phyloP scores from a whole-genome alignment of 2,888 invertebrate genomes.

The Hyposoter didymator region DNA sequence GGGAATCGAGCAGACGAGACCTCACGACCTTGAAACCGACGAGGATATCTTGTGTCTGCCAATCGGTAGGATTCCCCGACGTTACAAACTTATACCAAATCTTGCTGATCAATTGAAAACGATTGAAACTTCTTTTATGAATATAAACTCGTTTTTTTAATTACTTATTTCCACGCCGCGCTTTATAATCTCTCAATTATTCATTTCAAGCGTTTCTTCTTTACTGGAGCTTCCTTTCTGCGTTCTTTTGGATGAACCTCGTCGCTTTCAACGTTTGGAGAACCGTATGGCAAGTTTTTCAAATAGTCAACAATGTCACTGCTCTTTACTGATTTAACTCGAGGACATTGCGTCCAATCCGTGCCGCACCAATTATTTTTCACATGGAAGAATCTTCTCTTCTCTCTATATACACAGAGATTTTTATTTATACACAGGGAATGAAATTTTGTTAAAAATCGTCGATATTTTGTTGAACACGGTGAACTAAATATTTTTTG shows the following conservation, averaged over 20 bases:
- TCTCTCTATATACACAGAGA: too few relatives aligned
- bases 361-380: too few relatives aligned
- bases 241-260: constrained; percentile 91
- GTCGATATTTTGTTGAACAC: too few relatives aligned
- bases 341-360: too few relatives aligned
- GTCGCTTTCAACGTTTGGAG: constrained; percentile 89
- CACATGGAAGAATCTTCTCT: too few relatives aligned
- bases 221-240: constrained; percentile 88
- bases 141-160: not conserved
- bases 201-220: constrained; percentile 85
- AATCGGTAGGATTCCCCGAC: constrained; percentile 83
- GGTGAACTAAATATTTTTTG: too few relatives aligned
- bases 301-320: not conserved
- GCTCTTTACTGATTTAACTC: not conserved
- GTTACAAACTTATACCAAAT: not conserved
- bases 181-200: not conserved
- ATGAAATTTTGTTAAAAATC: too few relatives aligned
- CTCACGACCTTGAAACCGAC: constrained; percentile 69
- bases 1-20: constrained; percentile 86
- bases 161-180: not conserved
- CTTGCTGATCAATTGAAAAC: not conserved
- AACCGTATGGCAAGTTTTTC: constrained; percentile 87
- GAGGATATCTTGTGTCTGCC: constrained; percentile 84
- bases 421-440: too few relatives aligned
- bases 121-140: not conserved